Percentiles rank a stretch among this genome's conserved stretches.
phyloP scores from a whole-genome alignment of 2,797 vertebrate species.

The Gallinago solitaria region DNA sequence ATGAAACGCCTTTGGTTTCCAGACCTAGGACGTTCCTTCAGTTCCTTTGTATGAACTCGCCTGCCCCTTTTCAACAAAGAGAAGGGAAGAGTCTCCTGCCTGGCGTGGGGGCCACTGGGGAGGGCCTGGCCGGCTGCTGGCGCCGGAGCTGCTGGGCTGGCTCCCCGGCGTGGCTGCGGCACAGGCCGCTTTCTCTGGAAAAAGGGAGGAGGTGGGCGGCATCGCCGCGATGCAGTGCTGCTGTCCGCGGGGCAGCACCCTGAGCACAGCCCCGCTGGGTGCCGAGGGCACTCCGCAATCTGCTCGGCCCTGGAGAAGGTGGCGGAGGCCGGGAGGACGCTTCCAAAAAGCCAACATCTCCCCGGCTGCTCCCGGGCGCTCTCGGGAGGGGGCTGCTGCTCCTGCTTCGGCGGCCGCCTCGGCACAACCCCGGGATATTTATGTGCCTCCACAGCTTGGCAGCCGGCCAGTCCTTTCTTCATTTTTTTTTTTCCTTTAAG shows the following conservation, averaged over 20 bases:
- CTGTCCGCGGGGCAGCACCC: fast-evolving
- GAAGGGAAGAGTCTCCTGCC: background rate
- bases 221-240: background rate
- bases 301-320: background rate
- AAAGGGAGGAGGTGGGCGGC: background rate
- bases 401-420: fast-evolving
- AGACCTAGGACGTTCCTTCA: background rate
- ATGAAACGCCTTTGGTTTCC: background rate
- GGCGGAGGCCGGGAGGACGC: background rate
- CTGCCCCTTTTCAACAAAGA: background rate
- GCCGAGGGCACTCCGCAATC: fast-evolving
- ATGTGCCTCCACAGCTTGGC: background rate
- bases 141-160: fast-evolving
- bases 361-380: background rate
- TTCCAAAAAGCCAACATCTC: background rate
- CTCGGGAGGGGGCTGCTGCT: background rate
- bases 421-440: background rate
- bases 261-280: background rate
- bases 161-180: fast-evolving
- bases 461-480: background rate
- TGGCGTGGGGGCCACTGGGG: background rate
- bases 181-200: background rate
- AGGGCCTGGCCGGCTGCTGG: fast-evolving
- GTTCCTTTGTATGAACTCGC: background rate
- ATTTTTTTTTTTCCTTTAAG: background rate